Evolutionary conservation across 2,797 vertebrate species (phyloP).

Genomic region (Danionella dracula): DNA sequence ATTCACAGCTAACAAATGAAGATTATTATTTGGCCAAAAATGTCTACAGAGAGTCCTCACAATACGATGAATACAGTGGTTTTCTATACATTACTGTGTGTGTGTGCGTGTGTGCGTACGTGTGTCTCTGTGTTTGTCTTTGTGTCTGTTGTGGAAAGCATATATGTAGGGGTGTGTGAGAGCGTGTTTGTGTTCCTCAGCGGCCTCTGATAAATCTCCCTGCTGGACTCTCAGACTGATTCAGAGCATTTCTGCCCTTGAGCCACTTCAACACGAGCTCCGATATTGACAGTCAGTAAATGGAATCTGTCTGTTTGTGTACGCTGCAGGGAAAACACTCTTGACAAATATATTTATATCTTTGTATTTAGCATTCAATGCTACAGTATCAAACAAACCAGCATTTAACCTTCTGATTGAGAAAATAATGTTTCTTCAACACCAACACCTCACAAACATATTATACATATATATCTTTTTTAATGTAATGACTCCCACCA

Average conservation of each 20-base stretch:
- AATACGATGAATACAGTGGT: too few species aligned
- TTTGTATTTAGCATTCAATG: too few species aligned
- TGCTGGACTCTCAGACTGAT: slow-evolving; percentile 5
- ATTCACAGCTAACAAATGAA: background rate
- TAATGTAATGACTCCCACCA: too few species aligned
- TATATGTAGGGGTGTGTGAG: slow-evolving; percentile 50
- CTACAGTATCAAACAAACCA: too few species aligned
- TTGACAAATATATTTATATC: background rate
- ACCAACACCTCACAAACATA: too few species aligned
- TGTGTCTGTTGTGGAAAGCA: slow-evolving; percentile 54
- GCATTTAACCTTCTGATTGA: too few species aligned
- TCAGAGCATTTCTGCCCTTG: slow-evolving; percentile 74
- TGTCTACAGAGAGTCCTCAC: too few species aligned
- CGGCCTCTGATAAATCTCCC: slow-evolving; percentile 75
- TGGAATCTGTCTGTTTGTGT: slow-evolving; percentile 50
- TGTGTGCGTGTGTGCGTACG: slow-evolving; percentile 54
- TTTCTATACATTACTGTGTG: slow-evolving; percentile 38
- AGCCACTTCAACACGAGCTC: slow-evolving; percentile 74
- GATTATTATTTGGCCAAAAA: too few species aligned
- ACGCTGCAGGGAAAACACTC: background rate
- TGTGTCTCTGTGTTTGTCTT: slow-evolving; percentile 35
- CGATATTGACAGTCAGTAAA: slow-evolving; percentile 80
- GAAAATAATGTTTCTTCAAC: too few species aligned
- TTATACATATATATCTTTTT: too few species aligned
- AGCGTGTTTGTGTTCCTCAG: slow-evolving; percentile 15